These are phyloP conservation scores for Serrognathus titanus DNA, from an alignment of 2,888 invertebrate genomes.

Conservation along the genomic window DNA sequence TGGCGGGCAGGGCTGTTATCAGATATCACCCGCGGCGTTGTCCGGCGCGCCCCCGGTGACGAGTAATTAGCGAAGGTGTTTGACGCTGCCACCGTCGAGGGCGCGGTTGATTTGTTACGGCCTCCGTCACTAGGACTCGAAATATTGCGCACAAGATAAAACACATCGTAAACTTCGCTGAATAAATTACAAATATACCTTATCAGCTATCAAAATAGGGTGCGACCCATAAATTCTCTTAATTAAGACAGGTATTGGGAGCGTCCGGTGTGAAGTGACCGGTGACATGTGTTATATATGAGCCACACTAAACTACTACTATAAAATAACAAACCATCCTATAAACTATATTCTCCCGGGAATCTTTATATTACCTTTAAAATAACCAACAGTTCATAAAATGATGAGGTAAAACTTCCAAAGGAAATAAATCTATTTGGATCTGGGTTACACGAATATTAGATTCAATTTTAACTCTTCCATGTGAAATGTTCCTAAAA, in stretches of 20 bases:
- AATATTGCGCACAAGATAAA: constrained; percentile 40
- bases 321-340: too few species aligned
- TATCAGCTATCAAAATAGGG: constrained; percentile 40
- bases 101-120: constrained; percentile 37
- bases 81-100: constrained; percentile 25
- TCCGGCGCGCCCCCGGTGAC: constrained; percentile 29
- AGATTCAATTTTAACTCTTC: too few species aligned
- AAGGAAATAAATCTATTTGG: too few species aligned
- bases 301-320: neutral
- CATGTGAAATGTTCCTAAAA: too few species aligned
- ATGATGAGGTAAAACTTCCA: too few species aligned
- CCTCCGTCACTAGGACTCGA: constrained; percentile 32
- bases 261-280: constrained; percentile 36
- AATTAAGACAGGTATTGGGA: constrained; percentile 39
- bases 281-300: constrained; percentile 35
- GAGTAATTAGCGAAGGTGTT: constrained; percentile 36
- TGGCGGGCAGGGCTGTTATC: constrained; percentile 27
- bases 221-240: constrained; percentile 42
- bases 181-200: constrained; percentile 36
- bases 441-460: too few species aligned
- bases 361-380: too few species aligned
- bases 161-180: constrained; percentile 39
- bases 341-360: too few species aligned
- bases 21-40: constrained; percentile 28
- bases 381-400: too few species aligned